phyloP scores from a whole-genome alignment of 2,113 vertebrate species.

The Spea multiplicata region DNA sequence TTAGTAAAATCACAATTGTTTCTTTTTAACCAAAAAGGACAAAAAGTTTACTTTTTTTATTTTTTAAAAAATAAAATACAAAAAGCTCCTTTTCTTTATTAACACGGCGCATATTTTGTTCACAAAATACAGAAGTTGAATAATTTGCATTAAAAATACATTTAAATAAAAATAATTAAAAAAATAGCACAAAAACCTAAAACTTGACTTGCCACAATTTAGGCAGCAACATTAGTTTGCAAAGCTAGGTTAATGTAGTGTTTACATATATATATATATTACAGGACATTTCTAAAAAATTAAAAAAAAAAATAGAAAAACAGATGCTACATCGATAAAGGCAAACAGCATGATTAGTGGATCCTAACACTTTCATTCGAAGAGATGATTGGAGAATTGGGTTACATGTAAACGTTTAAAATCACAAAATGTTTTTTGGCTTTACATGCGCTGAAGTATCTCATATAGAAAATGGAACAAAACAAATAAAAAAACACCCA shows the following conservation, averaged over 20 bases:
- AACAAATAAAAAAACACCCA: slow-evolving; percentile 54
- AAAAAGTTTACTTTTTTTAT: slow-evolving; percentile 40
- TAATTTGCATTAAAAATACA: slow-evolving; percentile 68
- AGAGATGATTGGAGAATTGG: slow-evolving; percentile 85
- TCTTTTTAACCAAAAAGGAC: slow-evolving; percentile 51
- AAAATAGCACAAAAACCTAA: slow-evolving; percentile 60
- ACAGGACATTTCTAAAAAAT: slow-evolving; percentile 73
- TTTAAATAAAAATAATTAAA: slow-evolving; percentile 64
- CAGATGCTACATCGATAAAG: slow-evolving; percentile 85
- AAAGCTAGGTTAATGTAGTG: slow-evolving; percentile 78
- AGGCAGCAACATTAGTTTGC: slow-evolving; percentile 82
- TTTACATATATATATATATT: slow-evolving; percentile 81
- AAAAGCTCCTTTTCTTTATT: slow-evolving; percentile 52
- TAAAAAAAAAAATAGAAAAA: background rate
- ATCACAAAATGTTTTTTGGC: slow-evolving; percentile 76
- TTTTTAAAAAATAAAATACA: slow-evolving; percentile 48
- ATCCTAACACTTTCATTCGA: slow-evolving; percentile 72
- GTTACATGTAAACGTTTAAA: slow-evolving; percentile 86
- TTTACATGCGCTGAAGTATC: slow-evolving; percentile 80
- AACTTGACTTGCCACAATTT: slow-evolving; percentile 78
- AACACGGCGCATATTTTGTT: slow-evolving; percentile 54
- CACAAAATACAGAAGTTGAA: slow-evolving; percentile 66
- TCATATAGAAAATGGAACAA: slow-evolving; percentile 62
- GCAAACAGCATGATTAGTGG: slow-evolving; percentile 76
- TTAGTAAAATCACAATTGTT: slow-evolving; percentile 52